phyloP scores from a whole-genome alignment of 2,888 invertebrate genomes.

The Chalcosyrphus nemorum region DNA sequence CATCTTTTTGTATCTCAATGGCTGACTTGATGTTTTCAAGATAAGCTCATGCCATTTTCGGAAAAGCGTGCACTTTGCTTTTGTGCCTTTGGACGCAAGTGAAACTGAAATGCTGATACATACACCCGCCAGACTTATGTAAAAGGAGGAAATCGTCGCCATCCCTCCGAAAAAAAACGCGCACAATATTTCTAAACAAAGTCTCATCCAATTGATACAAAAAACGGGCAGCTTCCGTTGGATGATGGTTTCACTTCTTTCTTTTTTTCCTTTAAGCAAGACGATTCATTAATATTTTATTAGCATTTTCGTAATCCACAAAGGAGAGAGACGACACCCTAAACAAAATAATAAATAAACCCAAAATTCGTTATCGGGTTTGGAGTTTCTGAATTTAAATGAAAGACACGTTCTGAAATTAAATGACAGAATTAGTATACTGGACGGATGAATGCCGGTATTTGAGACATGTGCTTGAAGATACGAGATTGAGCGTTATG shows the following conservation, averaged over 20 bases:
- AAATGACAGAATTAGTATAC: slow-evolving; percentile 17
- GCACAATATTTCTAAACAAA: slow-evolving; percentile 12
- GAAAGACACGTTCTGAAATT: slow-evolving; percentile 39
- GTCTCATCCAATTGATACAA: slow-evolving; percentile 18
- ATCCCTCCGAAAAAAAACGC: slow-evolving; percentile 36
- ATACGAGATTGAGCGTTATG: not conserved
- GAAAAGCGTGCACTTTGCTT: slow-evolving; percentile 14
- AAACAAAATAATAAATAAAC: not conserved
- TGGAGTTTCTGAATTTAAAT: slow-evolving; percentile 14
- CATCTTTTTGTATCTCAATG: slow-evolving; percentile 3
- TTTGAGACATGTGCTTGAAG: slow-evolving; percentile 16
- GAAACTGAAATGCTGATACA: slow-evolving; percentile 30
- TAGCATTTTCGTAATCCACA: slow-evolving; percentile 2
- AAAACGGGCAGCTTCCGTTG: slow-evolving; percentile 54
- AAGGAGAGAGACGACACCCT: not conserved
- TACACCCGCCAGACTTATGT: slow-evolving; percentile 1
- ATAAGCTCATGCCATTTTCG: slow-evolving; percentile 6
- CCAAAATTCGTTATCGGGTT: not conserved
- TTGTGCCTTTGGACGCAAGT: slow-evolving; percentile 49
- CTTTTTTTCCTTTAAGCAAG: not conserved
- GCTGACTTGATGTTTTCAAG: slow-evolving; percentile 2
- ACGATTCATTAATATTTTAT: slow-evolving; percentile 44
- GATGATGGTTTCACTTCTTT: not conserved
- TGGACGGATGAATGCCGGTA: slow-evolving; percentile 8
- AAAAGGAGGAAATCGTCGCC: slow-evolving; percentile 32